These are phyloP conservation scores for Nesoenas mayeri DNA, from an alignment of 2,113 vertebrate species.

Conservation along the genomic window DNA sequence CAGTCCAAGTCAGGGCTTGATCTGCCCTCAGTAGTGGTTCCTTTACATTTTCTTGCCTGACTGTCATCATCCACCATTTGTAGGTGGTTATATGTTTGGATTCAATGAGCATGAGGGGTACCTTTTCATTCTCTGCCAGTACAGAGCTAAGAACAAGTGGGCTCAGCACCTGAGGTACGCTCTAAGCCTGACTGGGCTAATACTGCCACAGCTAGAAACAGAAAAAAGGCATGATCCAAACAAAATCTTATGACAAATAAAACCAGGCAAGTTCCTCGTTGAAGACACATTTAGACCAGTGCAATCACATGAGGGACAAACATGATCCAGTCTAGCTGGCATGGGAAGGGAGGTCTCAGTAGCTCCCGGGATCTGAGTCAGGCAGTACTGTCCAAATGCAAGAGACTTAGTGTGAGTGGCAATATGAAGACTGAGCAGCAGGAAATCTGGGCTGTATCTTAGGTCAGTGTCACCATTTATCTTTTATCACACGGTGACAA, in stretches of 20 bases:
- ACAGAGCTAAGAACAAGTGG: neutral
- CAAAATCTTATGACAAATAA: neutral
- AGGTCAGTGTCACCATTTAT: neutral
- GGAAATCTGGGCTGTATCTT: neutral
- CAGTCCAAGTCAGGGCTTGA: neutral
- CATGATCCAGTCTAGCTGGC: neutral
- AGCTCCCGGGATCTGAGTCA: neutral
- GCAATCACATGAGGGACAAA: neutral
- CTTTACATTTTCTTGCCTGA: neutral
- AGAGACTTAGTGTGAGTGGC: neutral
- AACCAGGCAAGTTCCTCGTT: accelerated
- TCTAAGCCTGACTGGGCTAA: neutral
- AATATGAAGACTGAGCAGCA: neutral
- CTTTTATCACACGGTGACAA: no score
- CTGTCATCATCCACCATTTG: neutral
- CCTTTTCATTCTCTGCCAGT: neutral
- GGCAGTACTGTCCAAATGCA: accelerated
- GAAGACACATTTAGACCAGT: neutral
- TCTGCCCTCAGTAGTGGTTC: neutral
- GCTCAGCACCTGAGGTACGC: neutral
- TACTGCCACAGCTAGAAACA: neutral
- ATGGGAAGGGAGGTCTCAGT: neutral
- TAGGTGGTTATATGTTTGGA: neutral
- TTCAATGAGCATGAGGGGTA: neutral
- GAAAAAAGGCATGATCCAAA: neutral